Conservation (phyloP, 2,113 vertebrate genomes). For the Odontophorus gujanensis region DNA sequence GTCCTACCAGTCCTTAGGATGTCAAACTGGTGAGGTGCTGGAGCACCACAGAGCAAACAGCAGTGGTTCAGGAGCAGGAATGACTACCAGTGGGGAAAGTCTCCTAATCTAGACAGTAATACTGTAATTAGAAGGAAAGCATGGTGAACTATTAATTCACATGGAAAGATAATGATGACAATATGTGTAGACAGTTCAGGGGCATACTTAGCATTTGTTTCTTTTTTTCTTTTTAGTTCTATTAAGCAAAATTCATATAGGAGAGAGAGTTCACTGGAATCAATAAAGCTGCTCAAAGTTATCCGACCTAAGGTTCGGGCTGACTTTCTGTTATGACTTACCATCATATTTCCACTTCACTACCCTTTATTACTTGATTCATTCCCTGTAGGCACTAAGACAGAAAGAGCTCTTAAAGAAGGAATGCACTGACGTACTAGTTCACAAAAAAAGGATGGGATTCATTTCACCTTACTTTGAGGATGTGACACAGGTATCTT, state of each 20-base stretch:
- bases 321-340: constrained; percentile 17
- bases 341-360: constrained; percentile 24
- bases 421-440: background rate
- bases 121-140: background rate
- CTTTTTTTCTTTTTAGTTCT: background rate
- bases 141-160: background rate
- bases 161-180: background rate
- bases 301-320: background rate
- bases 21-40: background rate
- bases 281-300: background rate
- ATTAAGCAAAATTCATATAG: background rate
- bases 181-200: background rate
- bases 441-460: background rate
- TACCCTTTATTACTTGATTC: background rate
- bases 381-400: background rate
- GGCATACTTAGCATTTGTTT: background rate
- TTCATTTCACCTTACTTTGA: background rate
- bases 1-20: background rate
- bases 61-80: background rate
- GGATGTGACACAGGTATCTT: background rate
- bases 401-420: background rate
- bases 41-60: background rate
- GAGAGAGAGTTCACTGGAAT: background rate
- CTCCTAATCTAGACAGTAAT: background rate
- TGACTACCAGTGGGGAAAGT: background rate